phyloP scores from a whole-genome alignment of 2,797 vertebrate species.

The Brachymystax lenok region DNA sequence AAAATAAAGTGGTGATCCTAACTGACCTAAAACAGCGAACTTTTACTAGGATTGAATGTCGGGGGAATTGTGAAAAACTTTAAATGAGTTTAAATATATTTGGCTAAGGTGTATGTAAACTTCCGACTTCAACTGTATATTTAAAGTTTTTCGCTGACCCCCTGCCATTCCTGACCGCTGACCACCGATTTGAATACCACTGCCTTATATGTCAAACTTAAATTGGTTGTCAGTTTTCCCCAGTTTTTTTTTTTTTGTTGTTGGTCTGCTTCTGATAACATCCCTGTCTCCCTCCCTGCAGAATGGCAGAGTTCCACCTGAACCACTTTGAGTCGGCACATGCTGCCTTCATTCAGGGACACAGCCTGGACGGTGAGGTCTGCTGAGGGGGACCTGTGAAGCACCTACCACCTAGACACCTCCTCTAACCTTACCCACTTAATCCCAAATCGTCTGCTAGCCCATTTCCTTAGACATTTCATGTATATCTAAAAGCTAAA shows the following conservation, averaged over 20 bases:
- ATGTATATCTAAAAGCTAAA: background rate
- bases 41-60: too few relatives aligned
- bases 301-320: slow-evolving; percentile 93
- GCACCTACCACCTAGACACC: background rate
- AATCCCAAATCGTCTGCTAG: background rate
- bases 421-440: background rate
- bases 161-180: too few relatives aligned
- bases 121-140: too few relatives aligned
- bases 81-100: too few relatives aligned
- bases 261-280: background rate
- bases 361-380: slow-evolving; percentile 86
- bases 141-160: too few relatives aligned
- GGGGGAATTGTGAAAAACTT: too few relatives aligned
- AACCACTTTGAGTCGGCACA: slow-evolving; percentile 84
- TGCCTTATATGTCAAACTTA: too few relatives aligned
- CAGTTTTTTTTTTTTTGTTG: background rate
- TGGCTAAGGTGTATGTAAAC: too few relatives aligned
- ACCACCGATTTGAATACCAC: too few relatives aligned
- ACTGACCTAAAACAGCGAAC: too few relatives aligned
- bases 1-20: too few relatives aligned
- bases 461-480: background rate
- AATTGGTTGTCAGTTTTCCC: background rate
- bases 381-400: background rate
- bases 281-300: slow-evolving; percentile 53
- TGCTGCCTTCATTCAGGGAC: slow-evolving; percentile 85